A percentile compares a stretch with the other conserved stretches of the same genome.
Evolutionary conservation across 2,888 invertebrate genomes (phyloP).

Genomic region (Eupithecia exiguata): DNA sequence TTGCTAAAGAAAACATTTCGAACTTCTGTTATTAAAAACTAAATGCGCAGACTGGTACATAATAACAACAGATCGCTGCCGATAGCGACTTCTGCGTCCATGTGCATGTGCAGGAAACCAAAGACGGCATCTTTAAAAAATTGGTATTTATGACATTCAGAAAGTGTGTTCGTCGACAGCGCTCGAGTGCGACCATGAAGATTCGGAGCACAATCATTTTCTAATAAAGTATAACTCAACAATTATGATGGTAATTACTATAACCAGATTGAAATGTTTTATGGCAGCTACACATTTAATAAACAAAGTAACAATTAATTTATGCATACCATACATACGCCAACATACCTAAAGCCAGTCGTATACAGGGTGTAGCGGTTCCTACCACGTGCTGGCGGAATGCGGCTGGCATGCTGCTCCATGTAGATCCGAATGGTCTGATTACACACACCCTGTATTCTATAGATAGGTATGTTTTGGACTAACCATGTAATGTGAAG

Average conservation of each 20-base stretch:
- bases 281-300: neutral
- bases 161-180: neutral
- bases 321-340: slow-evolving; percentile 21
- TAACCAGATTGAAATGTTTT: neutral
- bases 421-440: slow-evolving; percentile 17
- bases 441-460: slow-evolving; percentile 27
- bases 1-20: neutral
- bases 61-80: neutral
- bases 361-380: slow-evolving; percentile 18
- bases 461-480: neutral
- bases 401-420: slow-evolving; percentile 10
- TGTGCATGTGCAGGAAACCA: neutral
- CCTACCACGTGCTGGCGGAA: slow-evolving; percentile 26
- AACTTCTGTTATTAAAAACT: neutral
- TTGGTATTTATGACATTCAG: neutral
- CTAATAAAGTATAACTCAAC: neutral
- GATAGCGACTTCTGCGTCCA: neutral
- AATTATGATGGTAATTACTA: neutral
- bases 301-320: slow-evolving; percentile 17
- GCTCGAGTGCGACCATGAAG: neutral
- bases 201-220: neutral
- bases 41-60: no score
- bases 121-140: neutral
- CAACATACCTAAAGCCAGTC: slow-evolving; percentile 9
- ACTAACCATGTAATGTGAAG: neutral